Base-by-base conservation (phyloP, 2,888 invertebrate species). In the Miltochrista miniata region DNA sequence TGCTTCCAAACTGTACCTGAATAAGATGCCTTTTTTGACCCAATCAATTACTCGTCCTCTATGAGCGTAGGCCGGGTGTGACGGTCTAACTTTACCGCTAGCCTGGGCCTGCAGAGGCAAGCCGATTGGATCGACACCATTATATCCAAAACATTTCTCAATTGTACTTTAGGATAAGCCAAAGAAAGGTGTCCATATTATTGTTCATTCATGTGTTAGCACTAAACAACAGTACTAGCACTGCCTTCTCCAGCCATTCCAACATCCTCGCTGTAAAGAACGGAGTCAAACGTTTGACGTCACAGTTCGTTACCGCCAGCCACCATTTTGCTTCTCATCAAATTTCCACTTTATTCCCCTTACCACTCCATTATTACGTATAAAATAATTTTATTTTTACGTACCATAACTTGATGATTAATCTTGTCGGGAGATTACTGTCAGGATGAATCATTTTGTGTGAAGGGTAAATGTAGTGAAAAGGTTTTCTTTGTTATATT, bases 321-420 rank as follows among this genome's bases (percentile, higher is more conserved):
- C 62, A 58, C 70, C 73, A 76, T 80, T 74, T 74, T 72, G 59
- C 60, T 64, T 59, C 74, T 72, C 79, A 70, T 80, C 77, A 76
- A 78, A 81, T 79, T 81, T 77, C 79, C 74, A 79, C 76, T 78
- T 75, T 80, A 79, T 78, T 71, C 65, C 71, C 66, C 61, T 61
- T 45, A 51, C 61, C 58, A 59, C 59, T 59, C 61, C 72, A 72
- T 74, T 44, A 44, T 36, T 70, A 72, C 62, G 60, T 64, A 70
- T 68, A 65, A 75, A 73, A 71, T 71, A 66, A 55, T 67, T 72
- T 71, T 57, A n/a, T 65, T 58, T 63, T 50, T 62, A 56, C 51
- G 64, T 54, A 49, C 51, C 43, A 61, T 59, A 38, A 48, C 46
- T 33, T 8, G 40, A 56, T 53, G 56, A 70, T 68, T 68, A 64